phyloP scores from a whole-genome alignment of 2,888 invertebrate species.

The Gerris lacustris region DNA sequence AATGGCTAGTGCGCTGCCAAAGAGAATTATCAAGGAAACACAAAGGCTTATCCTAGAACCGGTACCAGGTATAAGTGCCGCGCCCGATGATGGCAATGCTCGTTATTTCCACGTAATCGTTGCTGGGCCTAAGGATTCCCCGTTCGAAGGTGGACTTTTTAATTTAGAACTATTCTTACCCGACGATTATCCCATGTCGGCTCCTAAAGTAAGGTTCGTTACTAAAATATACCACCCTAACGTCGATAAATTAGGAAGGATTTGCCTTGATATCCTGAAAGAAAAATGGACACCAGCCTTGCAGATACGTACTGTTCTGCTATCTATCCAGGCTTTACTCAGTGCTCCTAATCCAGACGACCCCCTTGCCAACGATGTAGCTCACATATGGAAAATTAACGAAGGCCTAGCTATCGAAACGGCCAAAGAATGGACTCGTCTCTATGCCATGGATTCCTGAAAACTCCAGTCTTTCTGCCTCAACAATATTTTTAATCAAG shows the following conservation, averaged over 20 bases:
- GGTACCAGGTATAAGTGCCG: constrained; percentile 93
- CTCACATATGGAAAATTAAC: constrained; percentile 97
- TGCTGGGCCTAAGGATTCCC: constrained; percentile 86
- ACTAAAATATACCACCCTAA: constrained; percentile 99
- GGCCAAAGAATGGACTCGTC: constrained; percentile 89
- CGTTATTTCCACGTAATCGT: constrained; percentile 98
- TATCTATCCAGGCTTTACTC: constrained; percentile 94
- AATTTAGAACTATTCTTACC: constrained; percentile 97
- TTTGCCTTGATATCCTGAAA: constrained; percentile 97
- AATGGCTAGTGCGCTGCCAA: constrained; percentile 40
- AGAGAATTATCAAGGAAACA: constrained; percentile 92
- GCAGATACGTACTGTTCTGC: constrained; percentile 94
- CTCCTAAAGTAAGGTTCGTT: constrained; percentile 98
- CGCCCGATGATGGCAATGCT: constrained; percentile 90
- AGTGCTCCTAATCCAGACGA: constrained; percentile 99
- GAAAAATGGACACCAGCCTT: constrained; percentile 98
- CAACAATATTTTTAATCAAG: no score
- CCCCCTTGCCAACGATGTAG: constrained; percentile 93
- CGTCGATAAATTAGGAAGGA: constrained; percentile 97
- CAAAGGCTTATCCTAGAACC: constrained; percentile 95
- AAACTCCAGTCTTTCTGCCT: neutral
- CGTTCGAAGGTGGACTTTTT: constrained; percentile 96
- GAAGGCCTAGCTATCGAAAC: constrained; percentile 93
- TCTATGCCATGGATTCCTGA: constrained; percentile 73
- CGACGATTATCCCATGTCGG: constrained; percentile 99